Evolutionary conservation across 1,140 invertebrate genomes (phyloP), one percentile per base, ranked within the genome.

Genomic region (Brachystomella parvula): DNA sequence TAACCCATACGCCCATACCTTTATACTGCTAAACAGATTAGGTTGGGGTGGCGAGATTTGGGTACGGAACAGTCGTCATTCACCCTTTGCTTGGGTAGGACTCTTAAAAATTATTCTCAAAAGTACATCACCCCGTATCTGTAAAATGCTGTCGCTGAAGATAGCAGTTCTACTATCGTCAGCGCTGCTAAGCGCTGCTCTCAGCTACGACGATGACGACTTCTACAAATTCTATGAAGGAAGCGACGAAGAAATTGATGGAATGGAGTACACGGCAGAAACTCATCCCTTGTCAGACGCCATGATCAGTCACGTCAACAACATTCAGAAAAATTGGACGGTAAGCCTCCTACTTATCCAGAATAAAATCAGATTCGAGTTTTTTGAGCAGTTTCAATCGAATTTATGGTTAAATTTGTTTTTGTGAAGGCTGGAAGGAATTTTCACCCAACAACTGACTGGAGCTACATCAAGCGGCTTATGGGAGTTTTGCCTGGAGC

Each of bases 401-500:
- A 29, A 28, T 28, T n/a, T 69, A 24, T 33, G 1, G 64, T 29
- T 47, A 17, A 59, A 53, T 70, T 64, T 63, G 3, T 63, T 29
- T 63, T 70, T 32, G 9, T n/a, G 39, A 44, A 78, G 81, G 87
- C 87, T 56, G 88, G 87, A 21, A 79, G 83, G 61, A 90, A 90
- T 77, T 90, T 89, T 70, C 78, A 80, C 53, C 66, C 77, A 61
- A 72, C 83, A 19, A 81, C 82, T 1, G 75, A 83, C 1, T 78
- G 83, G 65, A 71, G 75, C 0, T 84, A 87, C 73, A 79, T 90
- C 29, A 83, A 80, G 66, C 79, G 80, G 63, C 77, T 91, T 31
- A 86, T 90, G 83, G 89, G 89, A 19, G 85, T 86, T 1, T 79
- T 86, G 69, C 80, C 83, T 28, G 81, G 85, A 72, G 77, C 78